These are phyloP conservation scores for Campylomormyrus numenius DNA, from an alignment of 2,113 vertebrate genomes.

Conservation along the genomic window DNA sequence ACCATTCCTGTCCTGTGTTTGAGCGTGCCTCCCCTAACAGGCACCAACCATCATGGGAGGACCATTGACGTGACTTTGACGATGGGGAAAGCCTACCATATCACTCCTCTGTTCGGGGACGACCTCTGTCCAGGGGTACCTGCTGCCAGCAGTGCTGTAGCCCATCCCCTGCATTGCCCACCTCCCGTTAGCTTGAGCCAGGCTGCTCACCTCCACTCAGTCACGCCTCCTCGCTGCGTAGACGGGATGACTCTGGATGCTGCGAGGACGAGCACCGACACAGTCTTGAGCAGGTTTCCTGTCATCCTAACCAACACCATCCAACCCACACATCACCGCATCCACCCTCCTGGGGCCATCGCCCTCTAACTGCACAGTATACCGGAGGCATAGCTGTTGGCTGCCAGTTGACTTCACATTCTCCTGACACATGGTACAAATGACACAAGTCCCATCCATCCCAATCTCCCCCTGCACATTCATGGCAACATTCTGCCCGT, in stretches of 20 bases:
- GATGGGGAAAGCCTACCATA: neutral
- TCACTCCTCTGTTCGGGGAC: neutral
- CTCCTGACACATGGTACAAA: neutral
- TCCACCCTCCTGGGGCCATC: neutral
- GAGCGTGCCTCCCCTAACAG: neutral
- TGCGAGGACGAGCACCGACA: neutral
- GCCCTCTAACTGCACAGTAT: neutral
- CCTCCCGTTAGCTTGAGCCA: neutral
- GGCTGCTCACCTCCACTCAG: neutral
- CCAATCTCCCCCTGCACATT: neutral
- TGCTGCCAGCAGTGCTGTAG: neutral
- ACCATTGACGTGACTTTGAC: neutral
- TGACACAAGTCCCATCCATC: neutral
- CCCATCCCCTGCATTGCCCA: neutral
- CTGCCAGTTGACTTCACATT: neutral
- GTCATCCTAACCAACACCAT: neutral
- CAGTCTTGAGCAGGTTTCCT: neutral
- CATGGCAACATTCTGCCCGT: neutral
- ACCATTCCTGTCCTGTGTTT: neutral
- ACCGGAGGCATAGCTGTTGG: neutral
- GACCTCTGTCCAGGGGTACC: neutral
- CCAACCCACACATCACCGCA: neutral
- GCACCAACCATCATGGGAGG: neutral
- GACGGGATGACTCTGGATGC: neutral
- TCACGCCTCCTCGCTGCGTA: neutral